These are phyloP conservation scores for Isurus oxyrinchus DNA, from an alignment of 2,113 vertebrate species.

Conservation along the genomic window DNA sequence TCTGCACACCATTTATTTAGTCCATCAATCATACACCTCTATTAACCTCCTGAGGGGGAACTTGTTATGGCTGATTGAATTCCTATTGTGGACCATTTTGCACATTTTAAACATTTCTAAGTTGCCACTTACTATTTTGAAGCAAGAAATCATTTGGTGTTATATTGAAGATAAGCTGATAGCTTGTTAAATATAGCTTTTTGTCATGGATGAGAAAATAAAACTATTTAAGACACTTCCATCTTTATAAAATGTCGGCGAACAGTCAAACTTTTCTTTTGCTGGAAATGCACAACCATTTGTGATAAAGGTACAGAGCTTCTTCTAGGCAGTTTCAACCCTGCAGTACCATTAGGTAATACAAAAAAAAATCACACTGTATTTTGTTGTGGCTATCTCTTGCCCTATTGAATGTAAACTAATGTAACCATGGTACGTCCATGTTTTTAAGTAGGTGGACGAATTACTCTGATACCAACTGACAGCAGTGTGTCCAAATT, in stretches of 20 bases:
- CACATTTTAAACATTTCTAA: slow-evolving; percentile 2
- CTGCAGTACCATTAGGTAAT: neutral
- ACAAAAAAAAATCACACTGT: neutral
- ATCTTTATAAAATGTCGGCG: neutral
- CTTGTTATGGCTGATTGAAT: neutral
- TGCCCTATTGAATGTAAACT: neutral
- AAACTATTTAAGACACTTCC: neutral
- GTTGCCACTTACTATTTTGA: neutral
- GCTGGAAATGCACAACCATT: neutral
- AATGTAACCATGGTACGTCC: neutral
- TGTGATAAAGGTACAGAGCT: neutral
- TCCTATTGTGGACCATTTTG: neutral
- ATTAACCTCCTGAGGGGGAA: slow-evolving; percentile 18
- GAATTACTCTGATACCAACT: neutral
- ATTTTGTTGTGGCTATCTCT: neutral
- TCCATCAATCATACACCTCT: slow-evolving; percentile 22
- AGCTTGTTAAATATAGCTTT: neutral
- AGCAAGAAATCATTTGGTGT: neutral
- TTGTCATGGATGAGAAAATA: neutral
- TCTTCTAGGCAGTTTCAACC: neutral
- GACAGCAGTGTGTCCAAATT: neutral
- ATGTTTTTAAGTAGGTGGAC: neutral
- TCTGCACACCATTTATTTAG: neutral
- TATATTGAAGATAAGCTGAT: neutral
- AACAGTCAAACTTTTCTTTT: neutral